phyloP scores from a whole-genome alignment of 1,140 invertebrate species.

The Drosophila bocki region DNA sequence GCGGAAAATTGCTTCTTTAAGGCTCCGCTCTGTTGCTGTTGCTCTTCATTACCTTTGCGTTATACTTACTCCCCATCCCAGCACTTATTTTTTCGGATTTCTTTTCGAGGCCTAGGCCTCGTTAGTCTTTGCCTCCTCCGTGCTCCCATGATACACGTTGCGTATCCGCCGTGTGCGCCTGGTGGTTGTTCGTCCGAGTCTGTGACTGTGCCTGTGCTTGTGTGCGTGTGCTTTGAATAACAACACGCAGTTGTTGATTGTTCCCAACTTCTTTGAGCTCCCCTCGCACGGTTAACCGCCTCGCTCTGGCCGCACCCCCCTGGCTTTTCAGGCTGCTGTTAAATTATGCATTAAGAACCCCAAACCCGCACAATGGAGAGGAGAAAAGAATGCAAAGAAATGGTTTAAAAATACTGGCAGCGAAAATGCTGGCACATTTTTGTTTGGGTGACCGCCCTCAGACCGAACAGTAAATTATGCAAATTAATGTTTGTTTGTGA shows the following conservation, averaged over 20 bases:
- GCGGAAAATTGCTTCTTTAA: slow-evolving; percentile 47
- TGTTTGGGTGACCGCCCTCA: slow-evolving; percentile 44
- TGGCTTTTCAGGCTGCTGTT: slow-evolving; percentile 63
- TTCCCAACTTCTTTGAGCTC: slow-evolving; percentile 70
- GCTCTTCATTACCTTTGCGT: slow-evolving; percentile 56
- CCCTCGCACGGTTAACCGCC: slow-evolving; percentile 9
- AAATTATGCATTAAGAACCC: slow-evolving; percentile 81
- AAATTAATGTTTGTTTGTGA: slow-evolving; percentile 80
- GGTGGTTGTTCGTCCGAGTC: slow-evolving; percentile 20
- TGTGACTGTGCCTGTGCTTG: neutral
- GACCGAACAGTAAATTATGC: slow-evolving; percentile 70
- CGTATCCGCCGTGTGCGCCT: slow-evolving; percentile 55
- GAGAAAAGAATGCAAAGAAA: slow-evolving; percentile 51
- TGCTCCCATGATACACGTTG: slow-evolving; percentile 50
- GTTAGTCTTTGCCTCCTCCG: slow-evolving; percentile 48
- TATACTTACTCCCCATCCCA: slow-evolving; percentile 15
- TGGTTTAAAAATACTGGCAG: slow-evolving; percentile 62
- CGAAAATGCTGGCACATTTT: slow-evolving; percentile 60
- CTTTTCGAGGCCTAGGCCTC: slow-evolving; percentile 43
- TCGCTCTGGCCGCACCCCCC: slow-evolving; percentile 1
- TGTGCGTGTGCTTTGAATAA: slow-evolving; percentile 78
- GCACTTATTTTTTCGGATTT: slow-evolving; percentile 25
- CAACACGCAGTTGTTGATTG: slow-evolving; percentile 81
- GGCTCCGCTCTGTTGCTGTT: slow-evolving; percentile 39
- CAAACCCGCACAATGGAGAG: slow-evolving; percentile 32